Base-by-base conservation (phyloP, 2,797 vertebrate genomes). In the Chelmon rostratus region DNA sequence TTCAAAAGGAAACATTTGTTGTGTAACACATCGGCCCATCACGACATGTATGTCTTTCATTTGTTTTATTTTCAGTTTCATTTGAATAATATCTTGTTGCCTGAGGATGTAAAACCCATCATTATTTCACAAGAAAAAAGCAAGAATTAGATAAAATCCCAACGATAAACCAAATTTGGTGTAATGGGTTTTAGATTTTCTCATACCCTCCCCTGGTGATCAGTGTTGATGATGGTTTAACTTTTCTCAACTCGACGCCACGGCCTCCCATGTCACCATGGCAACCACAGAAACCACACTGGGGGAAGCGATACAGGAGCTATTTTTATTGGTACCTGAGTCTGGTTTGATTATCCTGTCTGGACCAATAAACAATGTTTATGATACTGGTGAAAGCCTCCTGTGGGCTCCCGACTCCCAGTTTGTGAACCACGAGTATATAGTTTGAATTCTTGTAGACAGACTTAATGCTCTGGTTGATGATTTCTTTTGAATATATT, bases 211-310 rank as follows among this genome's bases (percentile, higher is more conserved):
- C 37, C 25, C 50, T 40, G 19, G 35, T 73, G 61, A 66, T 59
- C 3, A 13, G 53, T 68, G 65, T 42, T 80, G 73, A 92, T 72
- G 73, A 58, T 49, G 57, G 28, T 67, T 81, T 57, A 86, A 87
- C 78, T 88, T 89, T 86, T 82, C 67, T 73, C 52, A 47, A 76
- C 49, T 73, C 16, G 9, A 52, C 31, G 38, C 70, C 11, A 7
- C 44, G 3, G 69, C 52, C 83, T 50, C 0, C 40, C 3, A 6
- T 66, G 88, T 85, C 68, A 68, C 91, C 89, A 91, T 93, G 76
- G 87, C 83, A 90, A 91, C 90, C 58, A 47, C 66, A 83, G 81
- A 79, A 78, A 87, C 75, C 77, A 77, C 67, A 76, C 40, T 31
- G 44, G 53, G 67, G 49, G 50, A 67, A 85, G 74, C 8, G 21